These are phyloP conservation scores for Drosophila sulfurigaster DNA, from an alignment of 1,140 invertebrate species.

Conservation along the genomic window DNA sequence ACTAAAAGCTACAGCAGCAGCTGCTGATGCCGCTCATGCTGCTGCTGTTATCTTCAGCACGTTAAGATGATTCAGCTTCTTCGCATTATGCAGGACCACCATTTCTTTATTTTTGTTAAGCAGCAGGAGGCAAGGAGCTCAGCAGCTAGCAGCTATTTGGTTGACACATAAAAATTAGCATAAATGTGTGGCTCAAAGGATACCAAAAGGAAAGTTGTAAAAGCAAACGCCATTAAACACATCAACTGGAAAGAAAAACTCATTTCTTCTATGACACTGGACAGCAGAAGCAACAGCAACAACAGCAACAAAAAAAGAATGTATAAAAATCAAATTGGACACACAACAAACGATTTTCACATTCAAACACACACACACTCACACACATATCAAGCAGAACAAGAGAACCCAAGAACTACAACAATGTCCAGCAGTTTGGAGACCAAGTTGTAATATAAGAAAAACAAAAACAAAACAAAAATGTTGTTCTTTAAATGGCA, in stretches of 20 bases:
- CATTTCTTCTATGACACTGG: constrained; percentile 69
- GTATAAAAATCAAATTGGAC: constrained; percentile 81
- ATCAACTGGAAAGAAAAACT: constrained; percentile 81
- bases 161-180: constrained; percentile 74
- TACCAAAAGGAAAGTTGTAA: constrained; percentile 67
- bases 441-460: constrained; percentile 77
- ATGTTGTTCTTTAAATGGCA: constrained; percentile 82
- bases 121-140: neutral
- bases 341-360: constrained; percentile 56
- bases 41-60: constrained; percentile 13
- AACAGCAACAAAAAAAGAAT: constrained; percentile 29
- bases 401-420: constrained; percentile 36
- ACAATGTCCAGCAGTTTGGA: constrained; percentile 68
- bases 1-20: constrained; percentile 62
- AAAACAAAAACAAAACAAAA: constrained; percentile 74
- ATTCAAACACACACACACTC: constrained; percentile 29
- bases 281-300: constrained; percentile 12
- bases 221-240: constrained; percentile 81
- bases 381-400: constrained; percentile 11
- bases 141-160: constrained; percentile 29
- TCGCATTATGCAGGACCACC: constrained; percentile 10
- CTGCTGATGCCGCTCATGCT: constrained; percentile 1
- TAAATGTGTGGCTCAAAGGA: constrained; percentile 60
- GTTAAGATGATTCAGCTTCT: constrained; percentile 24
- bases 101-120: neutral